Conservation (phyloP, 1,140 invertebrate species). For the Drosophila neocordata region DNA sequence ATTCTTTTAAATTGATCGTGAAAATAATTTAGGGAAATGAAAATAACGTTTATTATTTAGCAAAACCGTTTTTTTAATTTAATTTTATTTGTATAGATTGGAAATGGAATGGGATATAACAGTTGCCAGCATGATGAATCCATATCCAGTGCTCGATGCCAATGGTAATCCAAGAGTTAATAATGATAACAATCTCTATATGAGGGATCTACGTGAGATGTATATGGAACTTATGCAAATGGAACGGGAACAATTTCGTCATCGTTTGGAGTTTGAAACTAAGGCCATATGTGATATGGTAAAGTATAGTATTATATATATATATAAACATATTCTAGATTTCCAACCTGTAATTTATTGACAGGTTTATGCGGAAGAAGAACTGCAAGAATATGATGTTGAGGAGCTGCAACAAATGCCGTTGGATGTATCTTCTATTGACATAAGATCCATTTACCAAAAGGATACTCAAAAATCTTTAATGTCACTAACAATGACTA, state of each 20-base stretch:
- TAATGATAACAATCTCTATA: not conserved
- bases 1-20: no score
- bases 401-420: no score
- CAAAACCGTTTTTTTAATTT: no score
- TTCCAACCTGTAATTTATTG: no score
- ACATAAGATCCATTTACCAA: not conserved
- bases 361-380: no score
- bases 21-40: no score
- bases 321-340: no score
- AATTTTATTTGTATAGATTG: not conserved
- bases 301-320: no score
- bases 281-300: not conserved
- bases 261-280: not conserved
- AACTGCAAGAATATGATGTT: no score
- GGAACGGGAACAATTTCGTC: slow-evolving; percentile 1
- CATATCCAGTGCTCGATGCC: not conserved
- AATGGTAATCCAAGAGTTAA: not conserved
- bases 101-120: not conserved
- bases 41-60: no score
- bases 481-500: not conserved
- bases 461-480: not conserved
- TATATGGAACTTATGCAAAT: not conserved
- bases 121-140: slow-evolving; percentile 12
- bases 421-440: no score
- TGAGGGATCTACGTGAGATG: not conserved